Conservation (phyloP, 37 sponge, comb jelly and placozoan genomes). For the Crambe crambe region DNA sequence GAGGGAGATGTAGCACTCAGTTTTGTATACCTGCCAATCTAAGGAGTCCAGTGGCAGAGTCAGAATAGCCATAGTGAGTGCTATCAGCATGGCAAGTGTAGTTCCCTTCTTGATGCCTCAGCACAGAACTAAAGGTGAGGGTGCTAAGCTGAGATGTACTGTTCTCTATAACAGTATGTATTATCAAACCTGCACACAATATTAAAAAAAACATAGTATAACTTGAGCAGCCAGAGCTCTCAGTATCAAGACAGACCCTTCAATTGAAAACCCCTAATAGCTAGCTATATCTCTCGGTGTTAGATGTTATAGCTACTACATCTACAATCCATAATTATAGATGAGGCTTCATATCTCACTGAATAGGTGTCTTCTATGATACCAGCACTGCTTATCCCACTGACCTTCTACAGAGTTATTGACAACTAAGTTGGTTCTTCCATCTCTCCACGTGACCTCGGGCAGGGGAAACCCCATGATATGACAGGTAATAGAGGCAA, state of each 20-base stretch:
- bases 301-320: no score
- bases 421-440: background rate
- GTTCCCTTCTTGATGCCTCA: background rate
- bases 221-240: no score
- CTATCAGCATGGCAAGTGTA: constrained; percentile 14
- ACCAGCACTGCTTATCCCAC: no score
- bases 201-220: no score
- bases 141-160: background rate
- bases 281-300: no score
- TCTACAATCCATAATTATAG: no score
- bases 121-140: constrained; percentile 4
- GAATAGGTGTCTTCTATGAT: no score
- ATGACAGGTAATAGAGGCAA: background rate
- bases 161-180: background rate
- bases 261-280: no score
- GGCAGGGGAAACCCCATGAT: background rate
- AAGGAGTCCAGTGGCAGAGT: background rate
- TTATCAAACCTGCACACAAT: background rate
- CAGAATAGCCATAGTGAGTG: background rate
- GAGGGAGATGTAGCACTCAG: no score
- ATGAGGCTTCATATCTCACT: no score
- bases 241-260: no score
- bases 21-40: background rate
- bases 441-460: background rate
- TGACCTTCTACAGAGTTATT: background rate